Conservation (phyloP, 1,140 invertebrate species). For the Dreissena polymorpha region DNA sequence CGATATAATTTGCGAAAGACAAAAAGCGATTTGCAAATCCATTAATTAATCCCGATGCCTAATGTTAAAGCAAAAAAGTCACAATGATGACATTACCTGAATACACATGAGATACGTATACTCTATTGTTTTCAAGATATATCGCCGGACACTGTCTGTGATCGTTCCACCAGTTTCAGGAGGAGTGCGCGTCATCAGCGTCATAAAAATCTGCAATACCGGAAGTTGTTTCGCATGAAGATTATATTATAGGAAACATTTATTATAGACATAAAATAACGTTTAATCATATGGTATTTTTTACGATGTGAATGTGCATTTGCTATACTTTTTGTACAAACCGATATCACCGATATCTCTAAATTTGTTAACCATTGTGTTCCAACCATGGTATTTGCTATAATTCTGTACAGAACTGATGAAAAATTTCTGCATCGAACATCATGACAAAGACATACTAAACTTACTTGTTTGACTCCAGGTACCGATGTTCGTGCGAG, state of each 20-base stretch:
- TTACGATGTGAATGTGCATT: neutral
- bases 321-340: too few relatives aligned
- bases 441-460: neutral
- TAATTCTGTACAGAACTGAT: too few relatives aligned
- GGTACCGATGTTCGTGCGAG: slow-evolving; percentile 37
- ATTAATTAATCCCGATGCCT: too few relatives aligned
- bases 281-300: neutral
- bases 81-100: slow-evolving; percentile 26
- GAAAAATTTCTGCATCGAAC: neutral
- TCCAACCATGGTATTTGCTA: too few relatives aligned
- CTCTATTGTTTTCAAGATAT: slow-evolving; percentile 33
- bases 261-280: neutral
- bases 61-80: too few relatives aligned
- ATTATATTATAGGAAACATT: neutral
- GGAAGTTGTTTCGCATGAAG: neutral
- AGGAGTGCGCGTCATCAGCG: slow-evolving; percentile 23
- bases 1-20: too few relatives aligned
- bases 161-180: slow-evolving; percentile 21
- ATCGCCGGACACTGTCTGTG: slow-evolving; percentile 33
- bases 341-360: too few relatives aligned
- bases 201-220: slow-evolving; percentile 33
- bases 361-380: too few relatives aligned
- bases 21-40: too few relatives aligned
- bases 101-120: slow-evolving; percentile 40
- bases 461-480: slow-evolving; percentile 28